phyloP scores from a whole-genome alignment of 2,888 invertebrate genomes.

The Junonia oenone region DNA sequence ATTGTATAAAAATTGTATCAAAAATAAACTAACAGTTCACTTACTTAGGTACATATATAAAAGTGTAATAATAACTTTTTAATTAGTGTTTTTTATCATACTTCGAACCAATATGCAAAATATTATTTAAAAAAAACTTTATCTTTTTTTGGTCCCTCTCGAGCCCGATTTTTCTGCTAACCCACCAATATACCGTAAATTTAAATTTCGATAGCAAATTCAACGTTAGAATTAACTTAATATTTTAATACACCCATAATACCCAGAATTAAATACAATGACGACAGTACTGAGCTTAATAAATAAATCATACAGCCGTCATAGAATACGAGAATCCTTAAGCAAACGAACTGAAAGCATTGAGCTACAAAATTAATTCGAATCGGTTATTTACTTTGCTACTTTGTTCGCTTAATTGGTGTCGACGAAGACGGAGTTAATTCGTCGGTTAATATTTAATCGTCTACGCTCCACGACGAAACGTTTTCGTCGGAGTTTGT shows the following conservation, averaged over 20 bases:
- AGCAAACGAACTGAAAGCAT: conserved; percentile 54
- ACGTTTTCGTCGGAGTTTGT: conserved; percentile 15
- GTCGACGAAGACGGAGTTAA: conserved; percentile 71
- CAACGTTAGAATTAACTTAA: neutral
- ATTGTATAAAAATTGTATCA: too few species aligned
- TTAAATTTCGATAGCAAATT: neutral
- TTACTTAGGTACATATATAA: too few species aligned
- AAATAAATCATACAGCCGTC: conserved; percentile 13
- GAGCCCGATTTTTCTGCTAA: too few species aligned
- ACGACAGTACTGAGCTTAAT: conserved; percentile 1
- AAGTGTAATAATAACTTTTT: too few species aligned
- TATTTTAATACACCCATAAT: neutral
- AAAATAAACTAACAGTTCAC: too few species aligned
- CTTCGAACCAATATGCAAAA: too few species aligned
- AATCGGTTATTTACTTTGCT: conserved; percentile 69
- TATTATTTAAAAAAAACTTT: too few species aligned
- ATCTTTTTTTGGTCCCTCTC: too few species aligned
- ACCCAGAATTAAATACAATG: neutral
- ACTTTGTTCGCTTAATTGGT: conserved; percentile 77
- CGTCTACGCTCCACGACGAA: conserved; percentile 28
- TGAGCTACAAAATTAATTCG: conserved; percentile 69
- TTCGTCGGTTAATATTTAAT: conserved; percentile 77
- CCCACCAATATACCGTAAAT: neutral
- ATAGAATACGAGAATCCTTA: conserved; percentile 45
- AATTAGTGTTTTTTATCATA: too few species aligned